Percentiles rank a stretch among this genome's conserved stretches.
Evolutionary conservation across 1,140 invertebrate species (phyloP).

Genomic region (Sitobion miscanthi): DNA sequence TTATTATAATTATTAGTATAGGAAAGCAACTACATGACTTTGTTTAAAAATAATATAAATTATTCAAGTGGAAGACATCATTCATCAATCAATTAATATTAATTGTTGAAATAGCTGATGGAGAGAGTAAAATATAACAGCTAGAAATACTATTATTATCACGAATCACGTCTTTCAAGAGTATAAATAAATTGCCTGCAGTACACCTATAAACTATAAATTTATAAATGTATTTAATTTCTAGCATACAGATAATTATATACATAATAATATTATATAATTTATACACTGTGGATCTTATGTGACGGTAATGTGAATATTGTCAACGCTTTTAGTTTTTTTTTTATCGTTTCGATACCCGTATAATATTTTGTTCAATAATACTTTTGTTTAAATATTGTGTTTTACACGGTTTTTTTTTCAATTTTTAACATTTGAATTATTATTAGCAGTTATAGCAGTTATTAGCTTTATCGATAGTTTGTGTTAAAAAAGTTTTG

Average conservation of each 20-base stretch:
- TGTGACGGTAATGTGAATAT: too few species aligned
- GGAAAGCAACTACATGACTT: not conserved
- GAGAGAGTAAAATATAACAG: not conserved
- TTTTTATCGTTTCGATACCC: too few species aligned
- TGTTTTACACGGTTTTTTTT: too few species aligned
- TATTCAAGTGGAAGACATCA: not conserved
- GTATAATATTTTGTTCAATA: too few species aligned
- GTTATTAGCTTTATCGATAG: too few species aligned
- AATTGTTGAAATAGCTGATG: not conserved
- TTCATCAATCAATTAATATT: not conserved
- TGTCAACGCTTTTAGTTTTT: too few species aligned
- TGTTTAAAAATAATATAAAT: not conserved
- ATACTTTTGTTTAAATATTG: too few species aligned
- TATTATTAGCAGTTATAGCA: too few species aligned
- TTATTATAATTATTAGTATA: not conserved
- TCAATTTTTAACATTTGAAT: too few species aligned
- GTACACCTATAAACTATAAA: not conserved
- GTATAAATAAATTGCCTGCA: not conserved
- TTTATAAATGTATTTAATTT: not conserved
- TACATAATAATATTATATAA: too few species aligned
- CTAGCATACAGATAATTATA: not conserved
- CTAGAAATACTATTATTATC: not conserved
- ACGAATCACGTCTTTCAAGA: not conserved
- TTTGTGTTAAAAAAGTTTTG: too few species aligned
- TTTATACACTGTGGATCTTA: too few species aligned